Conservation (phyloP, 2,113 vertebrate species). For the Misgurnus mizolepis region DNA sequence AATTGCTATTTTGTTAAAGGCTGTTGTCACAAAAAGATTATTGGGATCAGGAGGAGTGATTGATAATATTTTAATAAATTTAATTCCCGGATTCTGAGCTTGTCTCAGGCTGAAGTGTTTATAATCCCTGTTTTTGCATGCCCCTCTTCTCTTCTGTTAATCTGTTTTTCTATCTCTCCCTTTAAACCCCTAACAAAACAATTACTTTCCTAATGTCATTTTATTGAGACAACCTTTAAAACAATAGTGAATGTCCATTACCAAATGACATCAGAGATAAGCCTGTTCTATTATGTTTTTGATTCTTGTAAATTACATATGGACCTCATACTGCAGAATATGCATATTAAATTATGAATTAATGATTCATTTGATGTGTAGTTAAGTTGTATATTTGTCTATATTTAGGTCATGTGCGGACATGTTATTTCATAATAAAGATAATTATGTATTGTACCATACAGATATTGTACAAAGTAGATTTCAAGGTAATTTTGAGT, state of each 20-base stretch:
- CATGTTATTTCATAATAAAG: too few species aligned
- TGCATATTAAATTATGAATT: too few species aligned
- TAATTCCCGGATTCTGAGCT: constrained; percentile 50
- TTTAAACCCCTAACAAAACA: constrained; percentile 43
- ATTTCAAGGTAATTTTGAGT: too few species aligned
- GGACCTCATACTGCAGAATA: neutral
- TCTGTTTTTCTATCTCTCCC: constrained; percentile 51
- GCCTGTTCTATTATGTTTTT: too few species aligned
- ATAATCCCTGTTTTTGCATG: constrained; percentile 52
- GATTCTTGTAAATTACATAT: neutral
- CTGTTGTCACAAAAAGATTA: constrained; percentile 46
- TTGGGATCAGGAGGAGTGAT: constrained; percentile 51
- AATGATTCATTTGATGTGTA: too few species aligned
- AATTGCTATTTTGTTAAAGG: constrained; percentile 52
- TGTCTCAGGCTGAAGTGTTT: constrained; percentile 50
- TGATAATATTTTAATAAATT: constrained; percentile 61
- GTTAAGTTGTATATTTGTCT: neutral
- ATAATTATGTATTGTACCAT: too few species aligned
- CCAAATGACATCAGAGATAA: neutral
- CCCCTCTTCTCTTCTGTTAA: constrained; percentile 42
- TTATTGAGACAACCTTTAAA: constrained; percentile 14
- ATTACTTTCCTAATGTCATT: constrained; percentile 34
- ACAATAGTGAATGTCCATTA: neutral
- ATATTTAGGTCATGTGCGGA: too few species aligned
- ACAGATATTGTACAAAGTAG: neutral